Evolutionary conservation across 2,797 vertebrate genomes (phyloP), one percentile per base, ranked within the genome.

Genomic region (Sebastes hopkinsi): DNA sequence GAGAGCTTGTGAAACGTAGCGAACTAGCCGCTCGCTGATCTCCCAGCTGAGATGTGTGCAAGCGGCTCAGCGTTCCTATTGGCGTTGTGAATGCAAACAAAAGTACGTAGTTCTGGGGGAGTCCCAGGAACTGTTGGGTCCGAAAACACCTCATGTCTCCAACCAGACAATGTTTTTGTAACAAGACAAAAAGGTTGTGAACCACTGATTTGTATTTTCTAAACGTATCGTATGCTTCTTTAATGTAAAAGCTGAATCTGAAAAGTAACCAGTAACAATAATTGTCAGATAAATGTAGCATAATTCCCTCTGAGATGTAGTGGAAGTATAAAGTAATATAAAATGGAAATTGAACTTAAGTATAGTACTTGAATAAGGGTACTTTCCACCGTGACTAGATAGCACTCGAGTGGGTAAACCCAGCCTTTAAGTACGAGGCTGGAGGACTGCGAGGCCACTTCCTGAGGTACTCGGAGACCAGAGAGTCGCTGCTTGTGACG

Each of bases 401-500:
- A 16, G 30, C 56, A 23, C 4, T 12, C 4, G 1, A 30, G 22
- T 16, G 18, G 25, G 36, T n/a, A 62, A 71, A 62, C 23, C 18
- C 12, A 18, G 14, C 32, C 27, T 42, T 34, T 29, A 2, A 54
- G n/a, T 2, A 9, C 10, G 14, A 27, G 22, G 25, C 68, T 29
- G 8, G 46, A 36, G 38, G 77, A 20, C 70, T 54, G 7, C 54
- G 32, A 82, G 30, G 66, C 65, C 71, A 11, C 50, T 20, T 61
- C 27, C 29, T 34, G 72, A 60, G 52, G 46, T 27, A 27, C 23
- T 30, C 0, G 2, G 50, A 46, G 70, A 71, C 59, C 81, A 50
- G 34, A 68, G 18, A 1, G 70, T 34, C 5, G 6, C 65, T 76
- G 83, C 42, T 82, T 77, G 54, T 52, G 75, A 79, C 16, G 14